Evolutionary conservation across 1,140 invertebrate genomes (phyloP).

Genomic region (Sarcophaga peregrina): DNA sequence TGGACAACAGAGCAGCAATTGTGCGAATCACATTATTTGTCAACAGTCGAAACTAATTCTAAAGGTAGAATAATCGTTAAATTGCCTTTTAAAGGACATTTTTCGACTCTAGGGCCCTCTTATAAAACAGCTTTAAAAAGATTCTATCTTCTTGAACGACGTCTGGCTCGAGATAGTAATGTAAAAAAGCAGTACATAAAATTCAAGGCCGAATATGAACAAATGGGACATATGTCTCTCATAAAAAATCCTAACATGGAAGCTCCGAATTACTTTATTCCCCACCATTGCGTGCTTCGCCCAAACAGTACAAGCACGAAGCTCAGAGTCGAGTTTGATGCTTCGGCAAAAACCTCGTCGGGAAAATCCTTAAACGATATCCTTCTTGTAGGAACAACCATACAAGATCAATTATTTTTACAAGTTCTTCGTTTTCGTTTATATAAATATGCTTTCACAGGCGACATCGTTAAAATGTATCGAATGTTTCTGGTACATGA

Average conservation of each 20-base stretch:
- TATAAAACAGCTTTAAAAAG: conserved; percentile 3
- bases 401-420: conserved; percentile 57
- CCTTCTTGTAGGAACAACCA: conserved; percentile 56
- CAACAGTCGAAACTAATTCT: no score
- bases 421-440: conserved; percentile 59
- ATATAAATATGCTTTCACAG: conserved; percentile 52
- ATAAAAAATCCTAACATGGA: not conserved
- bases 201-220: conserved; percentile 26
- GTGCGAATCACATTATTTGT: no score
- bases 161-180: not conserved
- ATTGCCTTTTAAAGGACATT: conserved; percentile 24
- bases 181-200: not conserved
- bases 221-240: conserved; percentile 33
- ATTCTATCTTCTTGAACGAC: not conserved
- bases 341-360: conserved; percentile 48
- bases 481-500: conserved; percentile 51
- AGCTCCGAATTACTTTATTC: conserved; percentile 37
- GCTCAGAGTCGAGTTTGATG: conserved; percentile 56
- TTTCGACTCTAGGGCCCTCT: not conserved
- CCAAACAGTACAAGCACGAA: conserved; percentile 50
- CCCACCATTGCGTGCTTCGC: conserved; percentile 42
- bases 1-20: no score
- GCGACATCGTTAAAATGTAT: conserved; percentile 63
- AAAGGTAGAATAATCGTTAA: not conserved
- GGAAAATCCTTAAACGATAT: conserved; percentile 60